Conservation (phyloP, 2,797 vertebrate species). For the Schizopygopsis pylzovi region DNA sequence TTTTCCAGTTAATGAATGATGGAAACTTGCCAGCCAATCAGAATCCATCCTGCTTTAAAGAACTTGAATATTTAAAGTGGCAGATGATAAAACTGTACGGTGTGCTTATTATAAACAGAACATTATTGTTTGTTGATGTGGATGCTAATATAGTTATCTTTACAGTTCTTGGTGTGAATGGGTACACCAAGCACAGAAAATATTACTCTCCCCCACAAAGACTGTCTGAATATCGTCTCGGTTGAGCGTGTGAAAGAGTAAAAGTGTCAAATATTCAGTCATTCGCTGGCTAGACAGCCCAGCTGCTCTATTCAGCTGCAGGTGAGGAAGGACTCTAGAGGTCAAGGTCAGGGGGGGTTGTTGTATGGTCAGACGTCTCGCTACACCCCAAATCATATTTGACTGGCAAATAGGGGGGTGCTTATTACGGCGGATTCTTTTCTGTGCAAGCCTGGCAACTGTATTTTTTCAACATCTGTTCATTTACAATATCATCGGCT, state of each 20-base stretch:
- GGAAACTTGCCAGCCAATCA: not conserved
- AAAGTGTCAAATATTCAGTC: constrained; percentile 68
- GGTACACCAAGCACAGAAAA: constrained; percentile 33
- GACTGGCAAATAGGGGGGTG: constrained; percentile 76
- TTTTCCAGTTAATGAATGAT: not conserved
- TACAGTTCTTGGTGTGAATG: not conserved
- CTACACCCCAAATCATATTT: constrained; percentile 69
- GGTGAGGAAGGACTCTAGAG: constrained; percentile 78
- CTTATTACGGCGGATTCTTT: constrained; percentile 71
- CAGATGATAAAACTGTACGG: not conserved
- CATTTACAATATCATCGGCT: not conserved
- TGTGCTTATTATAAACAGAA: not conserved
- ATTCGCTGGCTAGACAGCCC: constrained; percentile 78
- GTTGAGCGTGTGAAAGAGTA: constrained; percentile 73
- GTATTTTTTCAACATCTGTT: not conserved
- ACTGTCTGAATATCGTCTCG: constrained; percentile 34
- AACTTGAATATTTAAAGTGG: not conserved
- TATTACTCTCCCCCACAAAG: constrained; percentile 20
- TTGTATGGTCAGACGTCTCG: constrained; percentile 67
- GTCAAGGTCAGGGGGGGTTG: constrained; percentile 82
- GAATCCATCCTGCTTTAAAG: not conserved
- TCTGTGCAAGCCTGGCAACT: constrained; percentile 49
- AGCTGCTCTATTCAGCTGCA: constrained; percentile 83
- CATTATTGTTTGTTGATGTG: not conserved
- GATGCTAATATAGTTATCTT: not conserved